Evolutionary conservation across 2,797 vertebrate genomes (phyloP), one percentile per base, ranked within the genome.

Genomic region (Paratrypauchen microcephalus): DNA sequence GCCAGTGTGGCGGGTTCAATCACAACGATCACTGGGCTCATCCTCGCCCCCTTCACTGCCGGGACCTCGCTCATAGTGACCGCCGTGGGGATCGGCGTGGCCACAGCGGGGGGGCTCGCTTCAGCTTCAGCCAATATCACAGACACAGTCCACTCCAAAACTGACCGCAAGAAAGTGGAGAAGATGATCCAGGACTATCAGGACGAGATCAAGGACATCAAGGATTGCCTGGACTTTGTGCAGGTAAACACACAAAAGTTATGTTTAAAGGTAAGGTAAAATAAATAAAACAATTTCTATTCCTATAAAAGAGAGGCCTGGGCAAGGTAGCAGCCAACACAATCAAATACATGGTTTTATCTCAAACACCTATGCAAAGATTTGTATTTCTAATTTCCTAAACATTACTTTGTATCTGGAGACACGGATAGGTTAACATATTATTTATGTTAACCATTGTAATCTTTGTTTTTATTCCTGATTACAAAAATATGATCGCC

Each of bases 41-140:
- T 91, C 1, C 72, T 95, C 79, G 92, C 93, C 0, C 93, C 94
- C 2, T 90, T 94, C 74, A 94, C 93, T 0, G 83, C 91, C 0
- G 94, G 94, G 0, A 88, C 91, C 0, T 95, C 93, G 0, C 87
- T 94, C 75, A 94, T 95, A 15, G 92, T 95, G 59, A 92, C 89
- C 0, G 92, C 91, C 0, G 91, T 94, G 0, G 94, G 94, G 12
- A 91, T 94, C 0, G 90, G 89, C 0, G 74, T 94, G 0, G 92
- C 93, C 0, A 93, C 92, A 0, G 92, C 91, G 0, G 94, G 94
- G 0, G 92, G 93, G 0, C 18, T 95, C 26, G 69, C 93, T 0
- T 92, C 92, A 0, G 93, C 93, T 0, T 91, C 92, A 0, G 94
- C 94, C 47, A 93, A 94, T 78, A 91, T 94, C 77, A 93, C 92